These are phyloP conservation scores for Meghimatium bilineatum DNA, from an alignment of 2,888 invertebrate species.

Conservation along the genomic window DNA sequence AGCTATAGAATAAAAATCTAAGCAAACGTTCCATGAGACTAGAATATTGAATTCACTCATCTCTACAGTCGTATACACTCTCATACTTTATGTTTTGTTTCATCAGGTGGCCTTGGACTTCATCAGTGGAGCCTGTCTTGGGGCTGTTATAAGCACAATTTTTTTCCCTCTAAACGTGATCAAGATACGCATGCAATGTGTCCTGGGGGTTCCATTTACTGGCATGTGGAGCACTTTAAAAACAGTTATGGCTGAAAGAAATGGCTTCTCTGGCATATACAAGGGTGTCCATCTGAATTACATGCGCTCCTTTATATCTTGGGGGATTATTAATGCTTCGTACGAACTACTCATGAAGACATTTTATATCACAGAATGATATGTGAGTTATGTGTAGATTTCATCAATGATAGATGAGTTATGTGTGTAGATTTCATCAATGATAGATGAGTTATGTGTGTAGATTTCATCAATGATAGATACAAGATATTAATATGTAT, in stretches of 20 bases:
- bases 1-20: no score
- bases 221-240: conserved; percentile 73
- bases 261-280: conserved; percentile 88
- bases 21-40: no score
- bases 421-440: no score
- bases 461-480: no score
- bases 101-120: conserved; percentile 77
- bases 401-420: no score
- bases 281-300: conserved; percentile 95
- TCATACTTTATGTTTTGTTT: neutral
- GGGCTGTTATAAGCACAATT: conserved; percentile 92
- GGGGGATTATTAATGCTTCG: conserved; percentile 98
- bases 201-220: conserved; percentile 82
- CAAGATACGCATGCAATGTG: conserved; percentile 95
- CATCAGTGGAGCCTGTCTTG: conserved; percentile 92
- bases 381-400: no score
- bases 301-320: conserved; percentile 94
- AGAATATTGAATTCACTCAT: no score
- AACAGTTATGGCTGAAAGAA: conserved; percentile 87
- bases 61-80: no score
- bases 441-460: no score
- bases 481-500: no score
- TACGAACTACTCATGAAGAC: conserved; percentile 84
- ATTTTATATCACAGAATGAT: neutral
- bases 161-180: conserved; percentile 98